phyloP scores from a whole-genome alignment of 1,140 invertebrate species.

The Forficula auricularia region DNA sequence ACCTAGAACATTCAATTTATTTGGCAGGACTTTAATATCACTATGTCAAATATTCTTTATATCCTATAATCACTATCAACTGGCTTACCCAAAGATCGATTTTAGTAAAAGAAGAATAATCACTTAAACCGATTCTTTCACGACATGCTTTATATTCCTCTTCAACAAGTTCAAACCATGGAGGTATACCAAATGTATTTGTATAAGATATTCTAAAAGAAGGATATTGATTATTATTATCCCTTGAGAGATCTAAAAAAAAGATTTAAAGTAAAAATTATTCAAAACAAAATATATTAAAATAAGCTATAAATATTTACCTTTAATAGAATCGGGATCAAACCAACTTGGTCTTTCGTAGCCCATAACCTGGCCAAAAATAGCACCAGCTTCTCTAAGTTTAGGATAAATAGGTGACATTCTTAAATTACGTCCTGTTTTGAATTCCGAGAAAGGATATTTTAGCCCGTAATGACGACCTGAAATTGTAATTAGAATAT shows the following conservation, averaged over 20 bases:
- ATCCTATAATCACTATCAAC: too few relatives aligned
- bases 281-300: neutral
- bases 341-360: slow-evolving; percentile 94
- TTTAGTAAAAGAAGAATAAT: slow-evolving; percentile 97
- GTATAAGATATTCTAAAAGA: slow-evolving; percentile 50
- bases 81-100: slow-evolving; percentile 81
- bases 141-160: slow-evolving; percentile 86
- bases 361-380: slow-evolving; percentile 96
- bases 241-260: slow-evolving; percentile 13
- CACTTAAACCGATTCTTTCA: slow-evolving; percentile 80
- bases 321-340: slow-evolving; percentile 26
- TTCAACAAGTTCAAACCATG: slow-evolving; percentile 80
- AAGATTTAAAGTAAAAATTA: too few relatives aligned
- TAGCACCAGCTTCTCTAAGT: slow-evolving; percentile 76
- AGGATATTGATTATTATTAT: slow-evolving; percentile 22
- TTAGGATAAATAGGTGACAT: slow-evolving; percentile 94
- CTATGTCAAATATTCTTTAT: too few relatives aligned
- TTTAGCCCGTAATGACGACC: slow-evolving; percentile 61
- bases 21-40: too few relatives aligned
- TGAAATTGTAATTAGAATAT: too few relatives aligned
- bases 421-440: slow-evolving; percentile 74
- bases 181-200: slow-evolving; percentile 71
- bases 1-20: too few relatives aligned
- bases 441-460: slow-evolving; percentile 72
- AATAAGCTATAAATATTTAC: neutral